Evolutionary conservation across 2,113 vertebrate genomes (phyloP).

Genomic region (Sinocyclocheilus anophthalmus): DNA sequence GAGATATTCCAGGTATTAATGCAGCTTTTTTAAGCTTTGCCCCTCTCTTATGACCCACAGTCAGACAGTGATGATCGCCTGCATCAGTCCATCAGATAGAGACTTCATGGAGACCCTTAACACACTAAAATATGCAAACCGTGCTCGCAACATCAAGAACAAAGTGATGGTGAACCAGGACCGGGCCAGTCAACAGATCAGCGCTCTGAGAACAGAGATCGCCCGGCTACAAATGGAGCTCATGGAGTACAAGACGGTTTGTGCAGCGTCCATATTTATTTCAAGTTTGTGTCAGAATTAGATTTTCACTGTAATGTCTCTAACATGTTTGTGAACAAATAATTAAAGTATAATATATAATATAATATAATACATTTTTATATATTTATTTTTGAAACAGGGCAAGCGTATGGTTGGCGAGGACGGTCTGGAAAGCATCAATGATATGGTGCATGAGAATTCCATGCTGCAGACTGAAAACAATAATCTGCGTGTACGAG

Average conservation of each 20-base stretch:
- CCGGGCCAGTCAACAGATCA: slow-evolving; percentile 95
- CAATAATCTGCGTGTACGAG: slow-evolving; percentile 90
- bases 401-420: slow-evolving; percentile 95
- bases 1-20: background rate
- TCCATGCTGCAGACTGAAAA: slow-evolving; percentile 97
- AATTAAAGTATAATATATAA: background rate
- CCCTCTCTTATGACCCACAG: slow-evolving; percentile 70
- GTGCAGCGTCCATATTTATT: slow-evolving; percentile 27
- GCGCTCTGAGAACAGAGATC: slow-evolving; percentile 89
- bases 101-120: slow-evolving; percentile 99
- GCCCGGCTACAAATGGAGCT: slow-evolving; percentile 96
- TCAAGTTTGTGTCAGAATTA: background rate
- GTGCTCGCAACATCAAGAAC: slow-evolving; percentile 98
- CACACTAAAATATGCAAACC: slow-evolving; percentile 93
- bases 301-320: background rate
- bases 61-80: slow-evolving; percentile 97
- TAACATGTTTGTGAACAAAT: background rate
- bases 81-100: slow-evolving; percentile 94
- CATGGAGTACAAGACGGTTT: slow-evolving; percentile 97
- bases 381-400: slow-evolving; percentile 64
- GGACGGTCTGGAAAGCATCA: slow-evolving; percentile 92
- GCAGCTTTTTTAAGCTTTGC: background rate
- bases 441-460: slow-evolving; percentile 98
- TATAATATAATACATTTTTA: background rate
- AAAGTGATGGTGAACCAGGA: slow-evolving; percentile 97